Conservation (phyloP, 2,888 invertebrate genomes). For the Pharmacophagus antenor region DNA sequence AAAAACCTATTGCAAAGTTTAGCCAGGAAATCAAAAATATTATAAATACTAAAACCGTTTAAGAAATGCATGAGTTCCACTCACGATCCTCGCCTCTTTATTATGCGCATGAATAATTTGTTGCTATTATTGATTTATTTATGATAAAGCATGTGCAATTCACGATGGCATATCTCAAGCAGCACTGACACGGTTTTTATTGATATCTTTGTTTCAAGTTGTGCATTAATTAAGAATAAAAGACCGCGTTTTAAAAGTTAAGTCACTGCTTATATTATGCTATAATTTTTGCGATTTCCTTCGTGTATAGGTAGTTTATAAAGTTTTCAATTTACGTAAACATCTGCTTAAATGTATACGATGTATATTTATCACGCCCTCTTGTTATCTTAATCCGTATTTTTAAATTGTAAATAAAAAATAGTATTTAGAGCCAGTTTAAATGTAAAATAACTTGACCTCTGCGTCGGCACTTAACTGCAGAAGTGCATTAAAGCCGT, state of each 20-base stretch:
- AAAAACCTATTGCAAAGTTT: slow-evolving; percentile 33
- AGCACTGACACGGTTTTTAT: slow-evolving; percentile 14
- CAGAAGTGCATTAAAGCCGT: slow-evolving; percentile 56
- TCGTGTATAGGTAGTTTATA: background rate
- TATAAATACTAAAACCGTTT: slow-evolving; percentile 49
- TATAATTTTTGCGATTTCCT: background rate
- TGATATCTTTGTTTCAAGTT: slow-evolving; percentile 19
- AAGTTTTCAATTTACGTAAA: background rate
- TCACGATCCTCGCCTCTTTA: slow-evolving; percentile 69
- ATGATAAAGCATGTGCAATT: slow-evolving; percentile 65
- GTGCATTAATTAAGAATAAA: slow-evolving; percentile 13
- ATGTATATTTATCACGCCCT: slow-evolving; percentile 1
- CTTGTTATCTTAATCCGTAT: slow-evolving; percentile 12
- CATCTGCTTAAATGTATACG: background rate
- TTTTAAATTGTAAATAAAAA: slow-evolving; percentile 38
- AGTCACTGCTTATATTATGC: background rate
- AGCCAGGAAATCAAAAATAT: slow-evolving; percentile 43
- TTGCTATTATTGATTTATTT: slow-evolving; percentile 73
- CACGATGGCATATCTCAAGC: slow-evolving; percentile 49
- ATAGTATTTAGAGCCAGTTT: slow-evolving; percentile 37
- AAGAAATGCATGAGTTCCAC: slow-evolving; percentile 61
- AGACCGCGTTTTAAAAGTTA: slow-evolving; percentile 31
- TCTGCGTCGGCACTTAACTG: slow-evolving; percentile 48
- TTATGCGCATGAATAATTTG: slow-evolving; percentile 80
- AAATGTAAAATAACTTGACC: slow-evolving; percentile 41